Percentiles rank a stretch among this genome's conserved stretches.
These are phyloP conservation scores for Paedocypris micromegethes DNA, from an alignment of 2,797 vertebrate genomes.

Conservation along the genomic window DNA sequence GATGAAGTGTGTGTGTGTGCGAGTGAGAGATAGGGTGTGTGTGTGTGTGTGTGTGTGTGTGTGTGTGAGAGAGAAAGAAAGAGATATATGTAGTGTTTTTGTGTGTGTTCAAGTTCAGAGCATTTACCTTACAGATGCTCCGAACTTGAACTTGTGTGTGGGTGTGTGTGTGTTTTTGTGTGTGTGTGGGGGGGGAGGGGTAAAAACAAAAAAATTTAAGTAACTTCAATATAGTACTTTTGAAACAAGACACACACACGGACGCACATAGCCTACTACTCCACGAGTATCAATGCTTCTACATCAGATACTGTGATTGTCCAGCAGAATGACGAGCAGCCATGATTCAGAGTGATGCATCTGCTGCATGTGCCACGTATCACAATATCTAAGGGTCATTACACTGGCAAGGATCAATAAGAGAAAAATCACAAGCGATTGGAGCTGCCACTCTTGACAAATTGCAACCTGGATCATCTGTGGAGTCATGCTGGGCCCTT, in stretches of 20 bases:
- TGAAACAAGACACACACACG: background rate
- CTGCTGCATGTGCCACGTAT: slow-evolving; percentile 19
- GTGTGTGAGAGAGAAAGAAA: too few species aligned
- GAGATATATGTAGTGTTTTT: too few species aligned
- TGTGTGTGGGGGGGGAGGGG: too few species aligned
- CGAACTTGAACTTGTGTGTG: too few species aligned
- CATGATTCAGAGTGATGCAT: slow-evolving; percentile 21
- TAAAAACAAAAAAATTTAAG: too few species aligned
- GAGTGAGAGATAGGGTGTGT: slow-evolving; percentile 8
- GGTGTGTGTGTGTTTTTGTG: too few species aligned
- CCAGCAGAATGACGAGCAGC: slow-evolving; percentile 36
- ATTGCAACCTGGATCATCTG: background rate
- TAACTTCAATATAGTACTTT: too few species aligned
- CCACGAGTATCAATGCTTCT: slow-evolving; percentile 10
- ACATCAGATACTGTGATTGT: slow-evolving; percentile 28
- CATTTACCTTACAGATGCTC: too few species aligned
- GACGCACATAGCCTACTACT: background rate
- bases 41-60: slow-evolving; percentile 19
- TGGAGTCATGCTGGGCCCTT: background rate
- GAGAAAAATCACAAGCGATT: slow-evolving; percentile 37
- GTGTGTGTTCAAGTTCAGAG: too few species aligned
- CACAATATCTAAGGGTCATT: slow-evolving; percentile 26
- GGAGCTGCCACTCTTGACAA: slow-evolving; percentile 22
- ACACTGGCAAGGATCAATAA: slow-evolving; percentile 30
- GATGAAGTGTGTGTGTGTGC: slow-evolving; percentile 1